Conservation (phyloP, 2,113 vertebrate species). For the Notothenia coriiceps region DNA sequence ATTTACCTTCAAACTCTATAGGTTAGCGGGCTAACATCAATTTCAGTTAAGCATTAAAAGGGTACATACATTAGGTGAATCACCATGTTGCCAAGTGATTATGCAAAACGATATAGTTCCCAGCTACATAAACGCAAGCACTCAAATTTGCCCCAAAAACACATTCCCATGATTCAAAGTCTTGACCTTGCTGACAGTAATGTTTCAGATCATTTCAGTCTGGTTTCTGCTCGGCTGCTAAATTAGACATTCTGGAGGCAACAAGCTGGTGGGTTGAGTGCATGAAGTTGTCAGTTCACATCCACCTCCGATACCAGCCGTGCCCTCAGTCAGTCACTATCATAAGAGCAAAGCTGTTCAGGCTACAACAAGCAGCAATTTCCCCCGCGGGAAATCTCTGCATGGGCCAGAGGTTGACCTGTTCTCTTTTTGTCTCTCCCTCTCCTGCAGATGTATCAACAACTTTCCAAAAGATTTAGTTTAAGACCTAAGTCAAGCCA, state of each 20-base stretch:
- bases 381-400: slow-evolving; percentile 58
- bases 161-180: slow-evolving; percentile 6
- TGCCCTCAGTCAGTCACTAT: slow-evolving; percentile 64
- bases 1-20: too few relatives aligned
- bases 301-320: slow-evolving; percentile 53
- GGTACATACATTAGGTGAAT: too few relatives aligned
- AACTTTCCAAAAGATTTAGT: slow-evolving; percentile 52
- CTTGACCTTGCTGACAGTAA: slow-evolving; percentile 52
- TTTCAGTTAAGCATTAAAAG: too few relatives aligned
- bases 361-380: slow-evolving; percentile 57
- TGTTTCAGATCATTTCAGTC: slow-evolving; percentile 55
- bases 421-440: slow-evolving; percentile 51
- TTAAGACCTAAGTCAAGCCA: slow-evolving; percentile 54
- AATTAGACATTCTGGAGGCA: slow-evolving; percentile 71
- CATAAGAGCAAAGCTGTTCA: slow-evolving; percentile 42
- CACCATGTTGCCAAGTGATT: not conserved
- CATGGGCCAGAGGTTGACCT: slow-evolving; percentile 53
- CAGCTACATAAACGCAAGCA: not conserved
- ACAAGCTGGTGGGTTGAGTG: slow-evolving; percentile 62
- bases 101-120: not conserved
- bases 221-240: slow-evolving; percentile 73
- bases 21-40: too few relatives aligned
- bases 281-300: slow-evolving; percentile 67
- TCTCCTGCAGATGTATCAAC: slow-evolving; percentile 37
- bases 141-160: not conserved